Evolutionary conservation across 2,113 vertebrate genomes (phyloP).

Genomic region (Scolopax mira): DNA sequence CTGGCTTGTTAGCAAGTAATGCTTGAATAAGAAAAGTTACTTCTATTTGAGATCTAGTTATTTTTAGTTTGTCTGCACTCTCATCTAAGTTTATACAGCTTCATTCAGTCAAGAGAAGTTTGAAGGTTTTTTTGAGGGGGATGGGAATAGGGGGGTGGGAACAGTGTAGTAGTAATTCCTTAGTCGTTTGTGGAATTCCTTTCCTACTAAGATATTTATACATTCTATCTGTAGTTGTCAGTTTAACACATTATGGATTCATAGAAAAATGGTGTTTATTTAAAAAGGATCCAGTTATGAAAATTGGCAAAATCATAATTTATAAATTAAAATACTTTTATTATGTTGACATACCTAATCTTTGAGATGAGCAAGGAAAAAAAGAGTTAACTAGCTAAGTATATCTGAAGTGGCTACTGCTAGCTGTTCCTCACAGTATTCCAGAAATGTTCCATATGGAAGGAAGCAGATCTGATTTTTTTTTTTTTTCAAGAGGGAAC

Average conservation of each 20-base stretch:
- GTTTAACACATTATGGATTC: neutral
- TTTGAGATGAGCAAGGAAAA: neutral
- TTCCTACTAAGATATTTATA: neutral
- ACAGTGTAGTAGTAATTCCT: neutral
- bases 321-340: neutral
- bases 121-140: neutral
- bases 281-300: neutral
- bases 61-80: neutral
- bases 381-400: constrained; percentile 18
- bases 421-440: neutral
- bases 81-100: neutral
- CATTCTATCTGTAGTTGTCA: neutral
- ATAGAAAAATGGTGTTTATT: neutral
- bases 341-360: neutral
- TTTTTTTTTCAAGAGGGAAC: neutral
- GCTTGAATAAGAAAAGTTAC: neutral
- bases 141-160: neutral
- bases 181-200: neutral
- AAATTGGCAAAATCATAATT: neutral
- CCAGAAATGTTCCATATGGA: constrained; percentile 37
- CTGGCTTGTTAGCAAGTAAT: neutral
- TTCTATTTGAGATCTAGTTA: neutral
- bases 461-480: neutral
- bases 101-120: neutral
- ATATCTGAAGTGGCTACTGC: neutral